These are phyloP conservation scores for Palloptera scutellata DNA, from an alignment of 2,888 invertebrate species.

Conservation along the genomic window DNA sequence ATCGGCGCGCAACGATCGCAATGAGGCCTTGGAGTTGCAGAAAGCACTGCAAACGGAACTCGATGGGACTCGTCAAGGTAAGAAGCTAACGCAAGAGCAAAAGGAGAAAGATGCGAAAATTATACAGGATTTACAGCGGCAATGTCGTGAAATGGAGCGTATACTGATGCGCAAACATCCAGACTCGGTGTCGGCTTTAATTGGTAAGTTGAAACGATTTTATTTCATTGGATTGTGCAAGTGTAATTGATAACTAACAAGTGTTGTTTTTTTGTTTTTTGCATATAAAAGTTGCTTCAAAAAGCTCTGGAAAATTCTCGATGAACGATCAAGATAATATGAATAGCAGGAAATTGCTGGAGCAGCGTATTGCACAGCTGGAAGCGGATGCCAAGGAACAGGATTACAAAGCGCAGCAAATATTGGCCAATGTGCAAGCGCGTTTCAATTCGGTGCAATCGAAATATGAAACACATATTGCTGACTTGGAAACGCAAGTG, in stretches of 20 bases:
- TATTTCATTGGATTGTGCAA: not conserved
- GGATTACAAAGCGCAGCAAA: conserved; percentile 75
- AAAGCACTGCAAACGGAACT: conserved; percentile 64
- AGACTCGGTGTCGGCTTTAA: conserved; percentile 81
- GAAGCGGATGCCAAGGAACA: conserved; percentile 77
- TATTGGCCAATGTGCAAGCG: conserved; percentile 76
- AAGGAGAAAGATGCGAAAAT: conserved; percentile 73
- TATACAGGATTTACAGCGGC: conserved; percentile 79
- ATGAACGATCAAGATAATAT: conserved; percentile 55
- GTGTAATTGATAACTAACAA: not conserved
- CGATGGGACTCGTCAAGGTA: conserved; percentile 65
- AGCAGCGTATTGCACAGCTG: conserved; percentile 75
- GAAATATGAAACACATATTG: conserved; percentile 78
- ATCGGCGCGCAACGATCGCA: conserved; percentile 60
- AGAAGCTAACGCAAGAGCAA: conserved; percentile 67
- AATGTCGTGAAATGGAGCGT: conserved; percentile 84
- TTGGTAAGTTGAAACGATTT: conserved; percentile 65
- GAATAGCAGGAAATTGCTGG: conserved; percentile 67
- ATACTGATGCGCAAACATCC: conserved; percentile 82
- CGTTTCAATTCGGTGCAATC: conserved; percentile 80
- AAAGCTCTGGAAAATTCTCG: conserved; percentile 63
- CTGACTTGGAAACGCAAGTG: conserved; percentile 76
- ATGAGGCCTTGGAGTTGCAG: conserved; percentile 65
- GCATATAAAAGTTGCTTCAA: conserved; percentile 67
- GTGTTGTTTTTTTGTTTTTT: not conserved